phyloP scores from a whole-genome alignment of 2,888 invertebrate species.

The Nebria salina region DNA sequence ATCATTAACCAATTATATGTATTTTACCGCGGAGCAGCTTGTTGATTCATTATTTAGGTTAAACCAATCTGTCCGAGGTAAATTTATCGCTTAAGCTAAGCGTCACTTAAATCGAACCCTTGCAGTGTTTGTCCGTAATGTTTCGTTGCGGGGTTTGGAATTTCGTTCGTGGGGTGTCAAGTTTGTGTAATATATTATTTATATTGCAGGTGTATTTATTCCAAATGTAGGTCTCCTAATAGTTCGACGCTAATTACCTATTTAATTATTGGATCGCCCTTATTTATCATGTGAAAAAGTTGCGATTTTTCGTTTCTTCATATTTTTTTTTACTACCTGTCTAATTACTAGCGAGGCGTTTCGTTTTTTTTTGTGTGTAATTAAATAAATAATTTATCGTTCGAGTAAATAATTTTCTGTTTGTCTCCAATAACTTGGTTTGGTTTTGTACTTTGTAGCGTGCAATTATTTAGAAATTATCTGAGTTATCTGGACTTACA shows the following conservation, averaged over 20 bases:
- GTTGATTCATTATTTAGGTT: background rate
- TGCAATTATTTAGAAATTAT: slow-evolving; percentile 40
- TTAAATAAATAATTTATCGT: background rate
- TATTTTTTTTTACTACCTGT: background rate
- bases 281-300: background rate
- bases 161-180: background rate
- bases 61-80: background rate
- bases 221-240: background rate
- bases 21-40: background rate
- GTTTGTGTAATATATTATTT: background rate
- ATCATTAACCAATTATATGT: slow-evolving; percentile 1
- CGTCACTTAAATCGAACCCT: background rate
- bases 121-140: too few species aligned
- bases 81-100: background rate
- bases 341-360: background rate
- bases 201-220: background rate
- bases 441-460: background rate
- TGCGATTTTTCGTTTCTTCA: background rate
- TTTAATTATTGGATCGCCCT: background rate
- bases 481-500: slow-evolving; percentile 7
- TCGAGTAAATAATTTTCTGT: background rate
- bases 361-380: background rate
- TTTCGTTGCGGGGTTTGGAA: too few species aligned
- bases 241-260: background rate
- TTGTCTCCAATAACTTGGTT: background rate